Evolutionary conservation across 2,797 vertebrate species (phyloP), one percentile per base, ranked within the genome.

Genomic region (Pogoniulus pusillus): DNA sequence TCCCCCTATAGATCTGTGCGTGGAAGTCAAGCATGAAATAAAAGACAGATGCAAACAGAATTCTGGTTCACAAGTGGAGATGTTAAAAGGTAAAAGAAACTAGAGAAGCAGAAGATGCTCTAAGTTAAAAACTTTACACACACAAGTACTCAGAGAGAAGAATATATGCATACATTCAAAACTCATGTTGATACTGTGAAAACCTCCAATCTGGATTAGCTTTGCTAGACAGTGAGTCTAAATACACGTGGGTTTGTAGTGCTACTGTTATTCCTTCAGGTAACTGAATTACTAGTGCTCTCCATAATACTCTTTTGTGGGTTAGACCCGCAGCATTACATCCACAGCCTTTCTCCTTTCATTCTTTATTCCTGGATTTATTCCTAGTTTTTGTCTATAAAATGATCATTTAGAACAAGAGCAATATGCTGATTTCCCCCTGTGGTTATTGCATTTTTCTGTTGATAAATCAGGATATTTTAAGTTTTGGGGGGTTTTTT

Each of bases 381-480:
- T 90, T 95, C 85, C 90, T 65, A 30, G 82, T 82, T 96, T 41
- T 95, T 93, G 84, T 95, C 69, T 93, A 64, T 93, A 68, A 93
- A 96, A 88, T 55, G 34, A 91, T 95, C 75, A 75, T 87, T 96
- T 94, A 93, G 82, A 93, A 85, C 87, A 91, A 73, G 70, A 91
- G 73, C 91, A 96, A 82, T 95, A 94, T 95, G 95, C 90, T 95
- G 89, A 93, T 93, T 94, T 94, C 34, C 59, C 16, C 59, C 78
- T 95, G 93, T 13, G 70, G 82, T 92, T 95, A 93, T 76, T 94
- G 81, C 76, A 54, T 85, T 94, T 94, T 94, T 89, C 87, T 96
- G 71, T 90, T 94, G 71, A 87, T 94, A 95, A 95, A 95, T 94
- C 81, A 94, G 57, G 90, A 95, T 94, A 91, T 84, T 81, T 93